Percentiles rank a stretch among this genome's conserved stretches.
These are phyloP conservation scores for Lepus timidus DNA, from an alignment of 2,113 vertebrate species.

Conservation along the genomic window DNA sequence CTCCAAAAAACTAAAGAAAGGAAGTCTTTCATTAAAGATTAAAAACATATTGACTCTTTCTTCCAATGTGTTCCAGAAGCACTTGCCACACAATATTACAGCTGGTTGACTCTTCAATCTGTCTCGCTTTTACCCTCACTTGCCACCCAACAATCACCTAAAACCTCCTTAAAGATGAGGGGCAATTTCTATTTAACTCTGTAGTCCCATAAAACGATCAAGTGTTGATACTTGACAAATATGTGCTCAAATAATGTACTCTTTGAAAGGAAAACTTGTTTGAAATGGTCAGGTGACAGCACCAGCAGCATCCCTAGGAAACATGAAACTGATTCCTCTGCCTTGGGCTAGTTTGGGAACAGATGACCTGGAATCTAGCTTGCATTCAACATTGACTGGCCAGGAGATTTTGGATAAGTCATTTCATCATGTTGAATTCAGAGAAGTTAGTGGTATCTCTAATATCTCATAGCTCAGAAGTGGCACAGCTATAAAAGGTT, in stretches of 20 bases:
- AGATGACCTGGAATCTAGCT: not conserved
- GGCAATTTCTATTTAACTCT: not conserved
- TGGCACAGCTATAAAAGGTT: not conserved
- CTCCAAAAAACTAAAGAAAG: not conserved
- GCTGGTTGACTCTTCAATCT: no score
- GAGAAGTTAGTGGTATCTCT: not conserved
- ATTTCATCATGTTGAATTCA: not conserved
- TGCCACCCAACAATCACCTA: not conserved
- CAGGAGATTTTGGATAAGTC: not conserved
- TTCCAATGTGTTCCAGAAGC: not conserved
- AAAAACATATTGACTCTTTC: no score
- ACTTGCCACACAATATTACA: no score
- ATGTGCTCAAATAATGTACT: not conserved
- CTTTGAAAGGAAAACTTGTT: not conserved
- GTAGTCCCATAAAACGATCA: not conserved
- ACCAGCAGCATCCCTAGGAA: not conserved
- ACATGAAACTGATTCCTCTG: not conserved
- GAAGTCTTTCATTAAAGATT: no score
- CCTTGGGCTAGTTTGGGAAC: not conserved
- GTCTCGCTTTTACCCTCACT: not conserved
- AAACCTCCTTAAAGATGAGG: not conserved
- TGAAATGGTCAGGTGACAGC: not conserved
- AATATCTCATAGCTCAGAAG: not conserved
- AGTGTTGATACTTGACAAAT: not conserved
- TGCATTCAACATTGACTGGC: not conserved